These are phyloP conservation scores for Pseudonaja textilis DNA, from an alignment of 2,113 vertebrate species.

Conservation along the genomic window DNA sequence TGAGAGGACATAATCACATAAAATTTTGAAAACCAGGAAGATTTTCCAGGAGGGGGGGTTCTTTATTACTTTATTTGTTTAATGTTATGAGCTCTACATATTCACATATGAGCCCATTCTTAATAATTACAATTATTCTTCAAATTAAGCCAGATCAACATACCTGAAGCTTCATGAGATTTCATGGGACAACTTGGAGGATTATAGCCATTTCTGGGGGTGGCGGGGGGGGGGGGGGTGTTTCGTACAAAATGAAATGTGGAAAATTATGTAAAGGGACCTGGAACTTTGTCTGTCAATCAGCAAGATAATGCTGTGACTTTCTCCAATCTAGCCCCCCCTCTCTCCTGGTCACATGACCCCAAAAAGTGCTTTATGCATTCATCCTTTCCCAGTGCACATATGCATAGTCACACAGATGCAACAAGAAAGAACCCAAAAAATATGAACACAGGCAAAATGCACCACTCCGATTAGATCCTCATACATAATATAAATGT, in stretches of 20 bases:
- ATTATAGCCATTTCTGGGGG: background rate
- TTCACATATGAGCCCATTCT: background rate
- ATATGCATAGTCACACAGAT: background rate
- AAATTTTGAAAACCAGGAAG: background rate
- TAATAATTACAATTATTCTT: background rate
- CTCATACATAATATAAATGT: background rate
- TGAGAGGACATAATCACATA: background rate
- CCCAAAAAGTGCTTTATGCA: background rate
- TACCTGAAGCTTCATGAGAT: background rate
- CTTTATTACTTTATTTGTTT: background rate
- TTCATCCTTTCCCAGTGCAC: background rate
- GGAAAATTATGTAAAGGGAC: background rate
- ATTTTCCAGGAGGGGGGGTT: background rate
- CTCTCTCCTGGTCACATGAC: background rate
- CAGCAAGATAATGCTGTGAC: background rate
- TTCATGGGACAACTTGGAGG: background rate
- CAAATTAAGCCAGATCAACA: background rate
- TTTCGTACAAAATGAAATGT: background rate
- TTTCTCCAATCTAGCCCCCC: background rate
- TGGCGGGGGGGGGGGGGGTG: accelerated
- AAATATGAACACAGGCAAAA: background rate
- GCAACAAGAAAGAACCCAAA: background rate
- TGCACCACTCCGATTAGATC: background rate
- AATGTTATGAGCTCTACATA: background rate
- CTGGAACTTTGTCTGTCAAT: background rate